Base-by-base conservation (phyloP, 2,113 vertebrate genomes). In the Regulus satrapa region DNA sequence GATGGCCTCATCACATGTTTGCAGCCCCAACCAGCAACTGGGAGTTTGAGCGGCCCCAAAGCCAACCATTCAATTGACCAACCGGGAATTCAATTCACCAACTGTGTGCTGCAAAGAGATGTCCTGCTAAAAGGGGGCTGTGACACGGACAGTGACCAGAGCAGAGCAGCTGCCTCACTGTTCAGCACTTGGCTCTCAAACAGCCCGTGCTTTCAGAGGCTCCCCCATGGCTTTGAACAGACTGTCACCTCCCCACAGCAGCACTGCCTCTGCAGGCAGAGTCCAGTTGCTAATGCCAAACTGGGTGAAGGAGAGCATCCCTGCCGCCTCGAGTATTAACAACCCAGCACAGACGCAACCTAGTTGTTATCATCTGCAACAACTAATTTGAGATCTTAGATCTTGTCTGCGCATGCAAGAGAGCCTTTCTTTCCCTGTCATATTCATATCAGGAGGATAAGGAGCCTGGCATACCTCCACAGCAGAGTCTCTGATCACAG, bases 201-300 rank as follows among this genome's bases (percentile, higher is more conserved):
- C 18, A 34, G 28, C 34, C 36, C 2, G 0, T 41, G 32, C 23
- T 51, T n/a, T 46, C 31, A n/a, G 51, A 84, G 66, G 24, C 18
- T 62, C 9, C 31, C 18, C 62, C 38, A 56, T 0, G 1, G 43
- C 32, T 59, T 43, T 5, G 0, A 26, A 34, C 15, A 63, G 32
- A 48, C 24, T n/a, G 31, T 38, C 11, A 6, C 49, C 45, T 67
- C 43, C 46, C 52, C 36, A 19, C 28, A 46, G 58, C 58, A 85
- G n/a, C 46, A 29, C 19, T 66, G 46, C 63, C 54, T 58, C 59
- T 59, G 45, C 29, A 45, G n/a, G 14, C 71, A 48, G 25, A 8
- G 24, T 46, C 61, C 61, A 56, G 55, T 2, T 54, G 45, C 26
- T 29, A 61, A 63, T 34, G 28, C 49, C 85, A 69, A 14, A 4